These are phyloP conservation scores for Psilanteris sp. DNA, from an alignment of 1,140 invertebrate species.

Conservation along the genomic window DNA sequence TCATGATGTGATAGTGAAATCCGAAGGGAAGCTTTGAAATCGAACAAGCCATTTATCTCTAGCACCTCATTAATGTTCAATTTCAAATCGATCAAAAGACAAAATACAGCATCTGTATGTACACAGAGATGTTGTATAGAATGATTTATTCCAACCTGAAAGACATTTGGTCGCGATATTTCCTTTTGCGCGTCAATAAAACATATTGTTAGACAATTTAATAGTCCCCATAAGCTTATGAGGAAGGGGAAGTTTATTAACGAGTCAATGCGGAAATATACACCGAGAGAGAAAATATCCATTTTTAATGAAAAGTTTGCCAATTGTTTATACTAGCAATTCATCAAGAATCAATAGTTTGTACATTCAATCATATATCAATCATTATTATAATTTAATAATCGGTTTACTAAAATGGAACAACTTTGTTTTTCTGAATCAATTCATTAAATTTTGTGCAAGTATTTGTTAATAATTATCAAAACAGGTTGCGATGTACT, in stretches of 20 bases:
- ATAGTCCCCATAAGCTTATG: constrained; percentile 7
- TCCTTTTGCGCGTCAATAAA: constrained; percentile 24
- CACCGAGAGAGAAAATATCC: too few species aligned
- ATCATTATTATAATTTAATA: too few species aligned
- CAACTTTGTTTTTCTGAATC: too few species aligned
- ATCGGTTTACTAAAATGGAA: too few species aligned
- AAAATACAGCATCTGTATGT: constrained; percentile 31
- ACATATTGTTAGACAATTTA: constrained; percentile 12
- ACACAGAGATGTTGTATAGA: constrained; percentile 23
- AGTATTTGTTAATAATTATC: too few species aligned
- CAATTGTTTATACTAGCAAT: too few species aligned
- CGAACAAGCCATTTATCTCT: constrained; percentile 33
- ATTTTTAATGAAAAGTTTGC: too few species aligned
- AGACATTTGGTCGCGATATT: constrained; percentile 30
- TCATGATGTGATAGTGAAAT: constrained; percentile 17
- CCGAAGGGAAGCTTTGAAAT: constrained; percentile 17
- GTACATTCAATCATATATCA: too few species aligned
- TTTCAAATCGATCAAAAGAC: constrained; percentile 25
- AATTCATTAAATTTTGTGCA: too few species aligned
- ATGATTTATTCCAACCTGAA: constrained; percentile 32
- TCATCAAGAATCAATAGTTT: too few species aligned
- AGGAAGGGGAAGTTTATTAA: neutral
- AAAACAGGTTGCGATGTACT: too few species aligned
- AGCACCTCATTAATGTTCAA: constrained; percentile 31
- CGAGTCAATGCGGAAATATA: too few species aligned